Evolutionary conservation across 64 coral and sea anemone genomes (phyloP), one percentile per base, ranked within the genome.

Genomic region (Stylophora pistillata): DNA sequence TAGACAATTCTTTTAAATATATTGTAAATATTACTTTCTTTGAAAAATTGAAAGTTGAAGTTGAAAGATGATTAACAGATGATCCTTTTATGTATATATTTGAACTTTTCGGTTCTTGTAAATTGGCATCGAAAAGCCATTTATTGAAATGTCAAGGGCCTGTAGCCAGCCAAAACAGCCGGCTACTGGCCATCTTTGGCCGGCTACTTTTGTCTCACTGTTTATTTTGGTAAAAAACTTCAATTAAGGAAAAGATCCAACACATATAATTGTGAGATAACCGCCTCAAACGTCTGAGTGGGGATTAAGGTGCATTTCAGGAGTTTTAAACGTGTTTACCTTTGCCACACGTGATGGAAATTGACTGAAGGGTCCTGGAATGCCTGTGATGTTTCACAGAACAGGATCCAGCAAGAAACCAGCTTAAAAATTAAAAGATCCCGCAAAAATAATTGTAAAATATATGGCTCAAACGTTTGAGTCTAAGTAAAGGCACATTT

Each of bases 201-300:
- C n/a, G n/a, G n/a, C 82, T 85, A 85, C 82, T 85, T 85, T 70
- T 16, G 61, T 85, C 82, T 69, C 82, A 85, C 82, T 85, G 82
- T 85, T 85, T 71, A 85, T 69, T 85, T 85, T 85, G 82, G 82
- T 85, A 85, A 85, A 61, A 85, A 85, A 85, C 82, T 68, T 85
- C 70, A 68, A 68, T 64, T 84, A 62, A 84, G 80, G 65, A 84
- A 84, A 84, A 84, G 68, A 71, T 71, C 68, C 68, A 71, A 73
- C 71, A 73, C 10, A 73, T 33, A 73, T 73, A 73, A 73, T 73
- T 30, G 71, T 34, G 82, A 85, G 82, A 85, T 30, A 85, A 70
- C 82, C 82, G 53, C 82, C 82, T 85, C 60, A 71, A 85, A 85
- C 60, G 82, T 85, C 82, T 85, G 30, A 85, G 82, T 85, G 62